Evolutionary conservation across 1,140 invertebrate species (phyloP), one percentile per base, ranked within the genome.

Genomic region (Caenorhabditis latens): DNA sequence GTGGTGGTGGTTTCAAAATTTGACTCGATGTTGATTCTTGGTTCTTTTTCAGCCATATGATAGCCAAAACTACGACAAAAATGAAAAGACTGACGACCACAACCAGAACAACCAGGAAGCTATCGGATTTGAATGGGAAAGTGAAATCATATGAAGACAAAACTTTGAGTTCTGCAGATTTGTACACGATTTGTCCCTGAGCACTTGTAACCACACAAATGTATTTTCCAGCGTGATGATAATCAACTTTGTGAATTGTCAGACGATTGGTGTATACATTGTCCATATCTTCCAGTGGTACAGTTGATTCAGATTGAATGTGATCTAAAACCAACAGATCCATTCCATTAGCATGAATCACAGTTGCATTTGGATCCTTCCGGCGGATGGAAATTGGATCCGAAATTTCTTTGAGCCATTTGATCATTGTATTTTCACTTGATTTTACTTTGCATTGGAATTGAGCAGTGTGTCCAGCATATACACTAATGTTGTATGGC

Each of bases 391-490:
- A 40, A 21, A 71, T 32, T 19, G 84, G 83, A 75, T 87, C 85
- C 24, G 65, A 75, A 40, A 89, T 53, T 88, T 89, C 84, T 58
- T 89, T 89, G 0, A 89, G 86, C 88, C 88, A 89, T 82, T 89
- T 88, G 19, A 83, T 87, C 16, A 88, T 42, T 0, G 87, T 79
- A 50, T 75, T 88, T 43, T 87, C 71, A 21, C 43, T 61, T 46
- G 88, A 55, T 24, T 88, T 88, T 14, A 84, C 88, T 83, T 89
- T 89, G 84, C 88, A 89, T 40, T 85, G 84, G 88, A 89, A 89
- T 46, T 89, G 88, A 53, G 88, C 86, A 53, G 88, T 89, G 21
- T 85, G 88, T 19, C 88, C 88, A 55, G 84, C 71, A 50, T 85
- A 57, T 0, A 89, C 86, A 58, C 84, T 79, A 14, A 87, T 88